Base-by-base conservation (phyloP, 2,797 vertebrate genomes). In the Avahi laniger region DNA sequence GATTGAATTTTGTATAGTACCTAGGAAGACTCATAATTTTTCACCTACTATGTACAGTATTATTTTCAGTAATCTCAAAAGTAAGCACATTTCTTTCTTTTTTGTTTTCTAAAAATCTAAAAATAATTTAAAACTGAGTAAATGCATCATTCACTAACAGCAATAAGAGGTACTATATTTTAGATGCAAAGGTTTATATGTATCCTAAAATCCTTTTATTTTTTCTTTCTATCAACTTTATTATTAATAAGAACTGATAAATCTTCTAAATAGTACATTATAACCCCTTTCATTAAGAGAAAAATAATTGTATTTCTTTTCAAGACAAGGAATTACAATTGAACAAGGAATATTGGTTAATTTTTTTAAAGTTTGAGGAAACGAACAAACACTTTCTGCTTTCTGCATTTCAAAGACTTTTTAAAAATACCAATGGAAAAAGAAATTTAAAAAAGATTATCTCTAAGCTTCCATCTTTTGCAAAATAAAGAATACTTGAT, bases 391-490 rank as follows among this genome's bases (percentile, higher is more conserved):
- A 17, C 5, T 20, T 17, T 69, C 33, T 46, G n/a, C 67, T 80
- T 84, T 81, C 18, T 61, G 20, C 22, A 80, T 78, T 89, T 82
- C 26, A 79, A 89, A 95, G n/a, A 83, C 20, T 63, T 92, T 46
- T 79, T 4, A 41, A 46, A 83, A 82, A 91, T 94, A 59, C 17
- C 76, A 95, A 84, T 70, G n/a, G 72, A 67, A 82, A 96, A 97
- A 86, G 92, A 84, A 87, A 70, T 95, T 97, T 80, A 83, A 85
- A 96, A 89, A 79, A 83, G 80, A 59, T 89, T 59, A 73, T 17
- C 8, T 17, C 20, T 87, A 94, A 59, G 33, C 2, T 24, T 38
- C 9, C 15, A 69, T 67, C 22, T 73, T 95, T 91, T 95, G 4
- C n/a, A 91, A 92, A 85, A 4, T 73, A 70, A 91, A 95, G 33